Evolutionary conservation across 2,888 invertebrate genomes (phyloP).

Genomic region (Sinodicranocentrus sp.): DNA sequence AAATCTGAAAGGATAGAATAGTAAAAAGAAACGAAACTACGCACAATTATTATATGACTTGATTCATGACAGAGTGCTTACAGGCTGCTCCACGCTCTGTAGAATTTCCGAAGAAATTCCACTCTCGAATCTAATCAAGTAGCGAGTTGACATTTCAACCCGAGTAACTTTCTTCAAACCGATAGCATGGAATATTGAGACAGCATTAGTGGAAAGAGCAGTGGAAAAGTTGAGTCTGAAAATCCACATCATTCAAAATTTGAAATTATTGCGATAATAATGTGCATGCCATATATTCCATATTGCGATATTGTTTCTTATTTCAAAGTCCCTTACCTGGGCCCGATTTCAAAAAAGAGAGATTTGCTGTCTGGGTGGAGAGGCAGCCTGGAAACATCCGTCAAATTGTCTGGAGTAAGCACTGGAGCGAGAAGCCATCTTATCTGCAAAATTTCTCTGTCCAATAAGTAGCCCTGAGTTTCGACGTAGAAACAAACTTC

Average conservation of each 20-base stretch:
- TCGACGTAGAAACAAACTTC: conserved; percentile 92
- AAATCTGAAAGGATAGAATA: conserved; percentile 79
- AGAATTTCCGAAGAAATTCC: conserved; percentile 68
- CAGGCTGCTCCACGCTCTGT: conserved; percentile 75
- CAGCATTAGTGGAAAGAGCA: conserved; percentile 96
- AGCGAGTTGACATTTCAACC: conserved; percentile 90
- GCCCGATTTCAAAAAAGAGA: conserved; percentile 91
- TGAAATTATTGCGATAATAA: too few species aligned
- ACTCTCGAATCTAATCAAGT: conserved; percentile 81
- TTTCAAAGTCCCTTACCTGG: conserved; percentile 87
- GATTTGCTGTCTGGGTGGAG: conserved; percentile 78
- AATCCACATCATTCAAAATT: not conserved
- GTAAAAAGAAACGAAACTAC: too few species aligned
- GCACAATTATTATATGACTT: too few species aligned
- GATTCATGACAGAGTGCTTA: too few species aligned
- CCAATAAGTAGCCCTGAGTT: conserved; percentile 80
- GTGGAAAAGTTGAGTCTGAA: conserved; percentile 94
- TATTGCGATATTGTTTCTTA: too few species aligned
- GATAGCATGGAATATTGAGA: conserved; percentile 94
- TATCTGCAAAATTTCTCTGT: conserved; percentile 83
- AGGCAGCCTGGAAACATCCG: conserved; percentile 80
- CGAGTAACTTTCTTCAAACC: conserved; percentile 87
- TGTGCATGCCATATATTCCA: too few species aligned
- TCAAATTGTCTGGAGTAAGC: conserved; percentile 83
- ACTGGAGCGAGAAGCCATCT: conserved; percentile 89